A percentile compares a stretch with the other conserved stretches of the same genome.
Evolutionary conservation across 1,140 invertebrate genomes (phyloP).

Genomic region (Triops cancriformis): DNA sequence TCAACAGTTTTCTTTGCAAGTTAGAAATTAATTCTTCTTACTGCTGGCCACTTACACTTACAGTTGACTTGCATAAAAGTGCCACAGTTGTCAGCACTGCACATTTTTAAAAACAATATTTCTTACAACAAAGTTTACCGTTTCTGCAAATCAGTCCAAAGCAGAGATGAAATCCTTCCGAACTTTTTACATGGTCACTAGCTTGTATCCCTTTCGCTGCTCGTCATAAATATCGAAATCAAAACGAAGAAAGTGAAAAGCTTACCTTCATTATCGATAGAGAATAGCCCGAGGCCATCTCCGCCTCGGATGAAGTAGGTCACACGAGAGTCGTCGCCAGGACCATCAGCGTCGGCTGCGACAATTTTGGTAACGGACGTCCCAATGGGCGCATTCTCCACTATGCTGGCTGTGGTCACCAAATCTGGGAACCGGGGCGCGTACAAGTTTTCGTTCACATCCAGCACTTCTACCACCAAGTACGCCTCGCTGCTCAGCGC

Average conservation of each 20-base stretch:
- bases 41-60: too few species aligned
- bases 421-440: conserved; percentile 76
- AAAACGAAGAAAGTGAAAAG: conserved; percentile 27
- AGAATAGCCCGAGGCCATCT: conserved; percentile 80
- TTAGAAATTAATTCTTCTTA: too few species aligned
- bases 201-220: too few species aligned
- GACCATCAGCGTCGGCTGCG: conserved; percentile 68
- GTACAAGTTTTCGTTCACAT: conserved; percentile 85
- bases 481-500: conserved; percentile 62
- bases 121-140: too few species aligned
- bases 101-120: too few species aligned
- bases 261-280: conserved; percentile 81
- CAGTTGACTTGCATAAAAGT: too few species aligned
- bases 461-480: conserved; percentile 74
- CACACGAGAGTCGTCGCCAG: conserved; percentile 65
- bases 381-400: conserved; percentile 64
- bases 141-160: too few species aligned
- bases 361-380: conserved; percentile 64
- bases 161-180: too few species aligned
- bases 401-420: conserved; percentile 58
- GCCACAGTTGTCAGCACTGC: too few species aligned
- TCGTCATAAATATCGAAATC: background rate
- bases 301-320: conserved; percentile 80
- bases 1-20: too few species aligned
- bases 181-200: too few species aligned